phyloP scores from a whole-genome alignment of 37 sponge, comb jelly and placozoan genomes.

The Aplysina aerophoba region DNA sequence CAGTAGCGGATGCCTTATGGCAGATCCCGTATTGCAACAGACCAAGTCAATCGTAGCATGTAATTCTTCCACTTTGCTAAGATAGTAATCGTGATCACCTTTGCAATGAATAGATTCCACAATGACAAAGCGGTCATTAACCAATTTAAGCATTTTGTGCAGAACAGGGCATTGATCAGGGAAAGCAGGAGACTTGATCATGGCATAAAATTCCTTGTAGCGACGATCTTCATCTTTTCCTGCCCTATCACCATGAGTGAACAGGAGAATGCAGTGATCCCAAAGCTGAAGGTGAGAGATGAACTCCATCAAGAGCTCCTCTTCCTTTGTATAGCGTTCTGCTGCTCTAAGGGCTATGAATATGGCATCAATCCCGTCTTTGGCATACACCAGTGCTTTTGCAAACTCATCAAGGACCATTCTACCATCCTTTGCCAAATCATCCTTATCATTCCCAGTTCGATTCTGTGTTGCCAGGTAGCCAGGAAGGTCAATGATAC shows the following conservation, averaged over 20 bases:
- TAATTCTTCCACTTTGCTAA: neutral
- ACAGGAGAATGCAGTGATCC: neutral
- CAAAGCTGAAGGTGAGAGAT: neutral
- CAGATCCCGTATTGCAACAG: neutral
- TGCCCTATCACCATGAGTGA: neutral
- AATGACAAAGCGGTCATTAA: neutral
- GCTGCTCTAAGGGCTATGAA: neutral
- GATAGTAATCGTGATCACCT: neutral
- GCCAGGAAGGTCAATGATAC: slow-evolving; percentile 7
- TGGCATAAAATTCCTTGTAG: neutral
- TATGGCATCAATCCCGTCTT: slow-evolving; percentile 16
- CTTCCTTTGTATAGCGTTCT: neutral
- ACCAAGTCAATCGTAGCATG: neutral
- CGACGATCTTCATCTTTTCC: neutral
- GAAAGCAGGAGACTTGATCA: neutral
- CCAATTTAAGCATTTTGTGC: neutral
- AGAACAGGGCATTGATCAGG: neutral
- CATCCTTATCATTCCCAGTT: neutral
- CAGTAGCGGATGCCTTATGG: neutral
- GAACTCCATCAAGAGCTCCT: slow-evolving; percentile 2
- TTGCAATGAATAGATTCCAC: neutral
- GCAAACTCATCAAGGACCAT: slow-evolving; percentile 14
- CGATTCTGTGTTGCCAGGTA: slow-evolving; percentile 4
- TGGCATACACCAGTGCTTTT: neutral
- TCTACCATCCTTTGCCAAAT: neutral